Evolutionary conservation across 2,888 invertebrate genomes (phyloP).

Genomic region (Adela reaumurella): DNA sequence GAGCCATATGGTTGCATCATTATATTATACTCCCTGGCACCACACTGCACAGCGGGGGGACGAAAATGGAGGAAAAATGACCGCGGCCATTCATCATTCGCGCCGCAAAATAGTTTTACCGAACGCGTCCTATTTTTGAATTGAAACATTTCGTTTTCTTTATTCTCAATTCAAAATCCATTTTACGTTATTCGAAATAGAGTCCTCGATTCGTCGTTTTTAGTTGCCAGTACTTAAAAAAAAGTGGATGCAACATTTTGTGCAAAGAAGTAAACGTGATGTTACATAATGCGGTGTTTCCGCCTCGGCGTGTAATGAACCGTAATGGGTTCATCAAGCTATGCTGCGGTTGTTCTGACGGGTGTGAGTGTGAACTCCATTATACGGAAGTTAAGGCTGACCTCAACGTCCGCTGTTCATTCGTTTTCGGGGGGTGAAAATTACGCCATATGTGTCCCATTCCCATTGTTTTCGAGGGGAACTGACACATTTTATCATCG

Average conservation of each 20-base stretch:
- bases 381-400: not conserved
- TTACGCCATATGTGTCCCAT: no score
- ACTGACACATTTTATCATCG: no score
- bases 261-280: not conserved
- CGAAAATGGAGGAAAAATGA: conserved; percentile 29
- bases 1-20: conserved; percentile 33
- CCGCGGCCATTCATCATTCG: conserved; percentile 39
- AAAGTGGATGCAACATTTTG: not conserved
- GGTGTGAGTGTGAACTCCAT: not conserved
- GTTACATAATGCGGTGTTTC: conserved; percentile 32
- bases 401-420: not conserved
- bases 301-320: conserved; percentile 49
- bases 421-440: no score
- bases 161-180: no score
- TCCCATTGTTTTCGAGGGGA: no score
- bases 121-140: not conserved
- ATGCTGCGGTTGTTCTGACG: not conserved
- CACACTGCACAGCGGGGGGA: not conserved
- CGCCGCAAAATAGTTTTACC: conserved; percentile 23
- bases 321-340: conserved; percentile 46
- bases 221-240: no score
- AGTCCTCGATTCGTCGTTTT: no score
- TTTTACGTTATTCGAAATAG: not conserved
- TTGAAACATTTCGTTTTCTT: not conserved
- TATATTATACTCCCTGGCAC: no score